These are phyloP conservation scores for Tautogolabrus adspersus DNA, from an alignment of 2,113 vertebrate genomes.

Conservation along the genomic window DNA sequence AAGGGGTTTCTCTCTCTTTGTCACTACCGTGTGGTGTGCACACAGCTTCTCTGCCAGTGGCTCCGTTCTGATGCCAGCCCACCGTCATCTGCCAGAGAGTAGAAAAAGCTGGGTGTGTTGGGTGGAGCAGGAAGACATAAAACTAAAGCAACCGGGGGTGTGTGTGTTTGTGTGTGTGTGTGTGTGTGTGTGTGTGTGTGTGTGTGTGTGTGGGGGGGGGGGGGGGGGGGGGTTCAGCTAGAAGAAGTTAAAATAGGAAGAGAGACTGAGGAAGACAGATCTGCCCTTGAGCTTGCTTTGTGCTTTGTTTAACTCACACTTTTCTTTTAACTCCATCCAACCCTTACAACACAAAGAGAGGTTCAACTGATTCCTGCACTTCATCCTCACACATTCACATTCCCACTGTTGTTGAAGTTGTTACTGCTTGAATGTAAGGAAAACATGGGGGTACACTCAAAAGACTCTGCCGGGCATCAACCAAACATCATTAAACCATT, in stretches of 20 bases:
- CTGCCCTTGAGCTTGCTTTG: constrained; percentile 73
- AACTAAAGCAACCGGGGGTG: constrained; percentile 29
- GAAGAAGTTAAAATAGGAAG: constrained; percentile 43
- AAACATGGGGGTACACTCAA: constrained; percentile 51
- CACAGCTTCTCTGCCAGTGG: constrained; percentile 69
- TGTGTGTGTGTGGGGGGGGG: neutral
- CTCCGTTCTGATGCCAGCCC: constrained; percentile 74
- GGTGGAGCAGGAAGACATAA: constrained; percentile 75
- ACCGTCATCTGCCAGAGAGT: constrained; percentile 75
- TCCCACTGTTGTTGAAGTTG: constrained; percentile 26
- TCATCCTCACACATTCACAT: constrained; percentile 21
- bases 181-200: too few species aligned
- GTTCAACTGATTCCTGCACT: constrained; percentile 19
- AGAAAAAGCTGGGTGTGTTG: constrained; percentile 71
- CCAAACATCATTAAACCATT: constrained; percentile 65
- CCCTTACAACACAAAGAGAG: constrained; percentile 25
- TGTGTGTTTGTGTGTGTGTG: too few species aligned
- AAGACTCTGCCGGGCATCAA: constrained; percentile 49
- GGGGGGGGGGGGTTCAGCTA: constrained; percentile 49
- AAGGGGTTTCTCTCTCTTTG: constrained; percentile 65
- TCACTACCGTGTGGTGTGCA: constrained; percentile 63
- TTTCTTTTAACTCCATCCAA: constrained; percentile 34
- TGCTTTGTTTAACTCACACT: constrained; percentile 70
- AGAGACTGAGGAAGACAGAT: constrained; percentile 56
- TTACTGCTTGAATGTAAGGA: constrained; percentile 46